Base-by-base conservation (phyloP, 2,888 invertebrate species). In the Scaptomyza reducta region DNA sequence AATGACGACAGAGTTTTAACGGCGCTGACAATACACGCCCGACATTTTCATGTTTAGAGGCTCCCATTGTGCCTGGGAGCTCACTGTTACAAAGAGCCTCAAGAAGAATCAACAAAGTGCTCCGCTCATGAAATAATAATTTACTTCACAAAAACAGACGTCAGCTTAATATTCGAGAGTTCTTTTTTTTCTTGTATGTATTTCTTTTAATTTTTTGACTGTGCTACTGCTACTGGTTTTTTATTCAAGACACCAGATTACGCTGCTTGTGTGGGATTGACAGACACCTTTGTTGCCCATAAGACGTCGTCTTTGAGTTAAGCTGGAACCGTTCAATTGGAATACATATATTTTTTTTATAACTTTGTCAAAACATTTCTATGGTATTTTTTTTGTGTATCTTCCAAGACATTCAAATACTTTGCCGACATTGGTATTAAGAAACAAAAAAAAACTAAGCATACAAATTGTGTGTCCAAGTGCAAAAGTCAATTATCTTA, bases 1-100 rank as follows among this genome's bases (percentile, higher is more conserved):
- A 89, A 89, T 77, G 79, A 69, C 87, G 84, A 86, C 88, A 87
- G 79, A 79, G 63, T 82, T 53, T 84, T 70, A 82, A 82, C 79
- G 79, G 79, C 84, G 79, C 73, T 79, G 79, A 80, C 85, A 82
- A 83, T 82, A 60, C 73, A 64, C 66, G 68, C 68, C 66, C 58
- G 78, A 76, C 61, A 66, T 70, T 63, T 77, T 51, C 35, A 55
- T 66, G 59, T 57, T 62, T 56, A 50, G 53, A 65, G 64, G 75
- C 66, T 75, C 85, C 40, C 40, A 40, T 40, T 40, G 35, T 77
- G 69, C 79, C 40, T 58, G 65, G 38, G 14, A 14, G 38, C 14
- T 38, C n/a, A 18, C 41, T 14, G 45, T 44, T 22, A 83, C 74
- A 82, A 16, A 68, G 71, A 71, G 74, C 53, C 25, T 63, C 72